Percentiles rank a stretch among this genome's conserved stretches.
Conservation (phyloP, 2,113 vertebrate species). For the Pteronura brasiliensis region DNA sequence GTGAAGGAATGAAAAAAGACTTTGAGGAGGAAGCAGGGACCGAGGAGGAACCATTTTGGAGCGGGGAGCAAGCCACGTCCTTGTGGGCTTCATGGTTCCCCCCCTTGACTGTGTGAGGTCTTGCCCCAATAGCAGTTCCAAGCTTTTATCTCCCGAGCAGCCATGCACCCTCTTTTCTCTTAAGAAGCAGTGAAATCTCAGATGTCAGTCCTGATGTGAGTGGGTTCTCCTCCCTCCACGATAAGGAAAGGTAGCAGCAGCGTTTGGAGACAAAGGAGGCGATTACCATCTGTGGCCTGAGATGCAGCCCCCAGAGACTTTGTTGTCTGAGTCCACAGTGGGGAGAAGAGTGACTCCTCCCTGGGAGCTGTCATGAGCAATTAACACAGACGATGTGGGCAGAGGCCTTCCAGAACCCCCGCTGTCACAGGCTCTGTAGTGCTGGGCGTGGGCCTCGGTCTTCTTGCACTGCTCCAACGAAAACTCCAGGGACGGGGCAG, state of each 20-base stretch:
- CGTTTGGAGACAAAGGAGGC: background rate
- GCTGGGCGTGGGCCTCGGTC: rapidly evolving
- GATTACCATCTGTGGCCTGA: background rate
- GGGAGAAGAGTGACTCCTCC: too few species aligned
- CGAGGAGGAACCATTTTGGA: rapidly evolving
- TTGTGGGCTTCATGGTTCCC: too few species aligned
- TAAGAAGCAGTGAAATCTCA: background rate
- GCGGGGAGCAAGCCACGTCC: rapidly evolving
- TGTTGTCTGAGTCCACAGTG: too few species aligned
- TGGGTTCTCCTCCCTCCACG: too few species aligned
- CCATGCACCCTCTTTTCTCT: background rate
- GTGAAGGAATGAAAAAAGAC: background rate
- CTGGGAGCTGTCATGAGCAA: background rate
- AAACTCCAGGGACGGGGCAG: background rate
- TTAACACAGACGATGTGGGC: too few species aligned
- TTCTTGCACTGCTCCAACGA: background rate
- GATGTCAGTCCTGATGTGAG: background rate
- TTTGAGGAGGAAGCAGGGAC: background rate
- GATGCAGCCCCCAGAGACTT: background rate
- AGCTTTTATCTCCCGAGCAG: background rate
- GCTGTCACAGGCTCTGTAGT: rapidly evolving
- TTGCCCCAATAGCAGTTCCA: background rate
- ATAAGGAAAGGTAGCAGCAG: background rate
- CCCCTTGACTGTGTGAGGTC: background rate
- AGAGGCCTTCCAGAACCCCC: rapidly evolving